Percentiles rank a stretch among this genome's conserved stretches.
Evolutionary conservation across 2,888 invertebrate species (phyloP).

Genomic region (Chirona hameri): DNA sequence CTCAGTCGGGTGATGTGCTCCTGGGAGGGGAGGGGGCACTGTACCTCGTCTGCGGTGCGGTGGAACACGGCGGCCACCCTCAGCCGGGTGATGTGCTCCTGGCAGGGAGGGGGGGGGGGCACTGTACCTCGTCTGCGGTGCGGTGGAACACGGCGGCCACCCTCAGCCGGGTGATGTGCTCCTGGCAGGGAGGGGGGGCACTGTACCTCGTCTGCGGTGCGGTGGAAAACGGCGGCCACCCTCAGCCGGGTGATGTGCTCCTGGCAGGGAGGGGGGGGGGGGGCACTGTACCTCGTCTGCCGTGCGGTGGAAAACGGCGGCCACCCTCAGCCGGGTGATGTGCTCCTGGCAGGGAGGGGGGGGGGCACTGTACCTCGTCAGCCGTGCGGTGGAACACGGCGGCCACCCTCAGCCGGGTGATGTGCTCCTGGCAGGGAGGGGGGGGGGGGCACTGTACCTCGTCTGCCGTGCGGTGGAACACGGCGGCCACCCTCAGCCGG

Average conservation of each 20-base stretch:
- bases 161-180: conserved; percentile 68
- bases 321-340: conserved; percentile 68
- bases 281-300: neutral
- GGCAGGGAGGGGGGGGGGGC: no score
- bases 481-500: conserved; percentile 67
- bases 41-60: conserved; percentile 49
- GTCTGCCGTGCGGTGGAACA: conserved; percentile 62
- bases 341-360: conserved; percentile 73
- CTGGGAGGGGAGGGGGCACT: conserved; percentile 58
- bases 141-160: conserved; percentile 73
- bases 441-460: neutral
- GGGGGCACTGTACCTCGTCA: neutral
- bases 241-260: conserved; percentile 71
- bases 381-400: conserved; percentile 67
- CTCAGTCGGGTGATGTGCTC: conserved; percentile 71
- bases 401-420: conserved; percentile 68
- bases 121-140: conserved; percentile 43
- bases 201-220: conserved; percentile 47
- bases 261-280: no score
- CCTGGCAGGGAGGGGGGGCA: conserved; percentile 63
- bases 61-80: conserved; percentile 72
- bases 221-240: conserved; percentile 70
- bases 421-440: conserved; percentile 71
- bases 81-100: conserved; percentile 70
- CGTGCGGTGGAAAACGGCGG: conserved; percentile 67